Percentiles rank a stretch among this genome's conserved stretches.
Evolutionary conservation across 2,113 vertebrate genomes (phyloP).

Genomic region (Gallinago jamesoni): DNA sequence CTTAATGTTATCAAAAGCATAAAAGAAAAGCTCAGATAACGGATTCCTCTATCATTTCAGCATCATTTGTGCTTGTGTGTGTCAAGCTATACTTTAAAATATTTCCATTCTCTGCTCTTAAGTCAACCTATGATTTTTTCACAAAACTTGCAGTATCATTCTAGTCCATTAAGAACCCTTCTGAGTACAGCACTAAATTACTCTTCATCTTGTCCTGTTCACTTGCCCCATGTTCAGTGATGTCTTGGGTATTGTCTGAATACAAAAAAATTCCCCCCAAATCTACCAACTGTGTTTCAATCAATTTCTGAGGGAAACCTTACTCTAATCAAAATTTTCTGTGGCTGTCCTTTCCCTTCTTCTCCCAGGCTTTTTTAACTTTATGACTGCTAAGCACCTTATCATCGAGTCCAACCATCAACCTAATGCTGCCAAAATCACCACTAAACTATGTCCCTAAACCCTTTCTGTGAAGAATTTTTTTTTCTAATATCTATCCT

Average conservation of each 20-base stretch:
- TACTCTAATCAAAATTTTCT: neutral
- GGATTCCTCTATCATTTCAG: neutral
- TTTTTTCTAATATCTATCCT: too few species aligned
- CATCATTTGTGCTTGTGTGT: neutral
- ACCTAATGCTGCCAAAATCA: too few species aligned
- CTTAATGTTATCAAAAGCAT: neutral
- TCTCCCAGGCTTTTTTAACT: neutral
- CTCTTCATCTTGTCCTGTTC: neutral
- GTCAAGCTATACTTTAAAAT: neutral
- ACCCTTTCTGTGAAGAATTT: too few species aligned
- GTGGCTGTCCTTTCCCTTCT: neutral
- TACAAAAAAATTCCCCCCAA: neutral
- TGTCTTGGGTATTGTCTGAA: neutral
- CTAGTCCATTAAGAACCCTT: neutral
- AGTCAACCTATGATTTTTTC: neutral
- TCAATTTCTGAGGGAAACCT: neutral
- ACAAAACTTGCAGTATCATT: neutral
- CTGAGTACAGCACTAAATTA: neutral
- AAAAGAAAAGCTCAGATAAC: neutral
- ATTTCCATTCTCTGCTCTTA: neutral
- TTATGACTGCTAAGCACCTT: neutral
- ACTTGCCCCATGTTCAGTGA: neutral
- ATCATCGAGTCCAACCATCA: too few species aligned
- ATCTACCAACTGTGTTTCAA: neutral
- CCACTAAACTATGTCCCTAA: too few species aligned